Conservation (phyloP, 2,797 vertebrate species). For the Lepus oiostolus region DNA sequence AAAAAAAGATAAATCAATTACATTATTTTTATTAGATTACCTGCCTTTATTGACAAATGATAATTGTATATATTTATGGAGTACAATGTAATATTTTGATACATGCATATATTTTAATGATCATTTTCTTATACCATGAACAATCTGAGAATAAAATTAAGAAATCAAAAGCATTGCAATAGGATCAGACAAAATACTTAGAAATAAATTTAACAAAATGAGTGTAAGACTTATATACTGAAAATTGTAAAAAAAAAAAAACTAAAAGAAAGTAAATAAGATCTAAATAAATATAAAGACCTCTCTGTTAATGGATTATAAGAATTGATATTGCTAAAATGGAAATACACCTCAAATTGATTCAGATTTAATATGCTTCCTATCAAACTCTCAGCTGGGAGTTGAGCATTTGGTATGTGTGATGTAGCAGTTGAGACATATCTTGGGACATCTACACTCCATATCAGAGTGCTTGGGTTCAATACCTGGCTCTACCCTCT, state of each 20-base stretch:
- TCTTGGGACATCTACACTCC: too few species aligned
- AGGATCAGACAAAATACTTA: conserved; percentile 13
- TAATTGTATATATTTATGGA: too few species aligned
- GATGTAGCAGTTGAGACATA: too few species aligned
- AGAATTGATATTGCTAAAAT: conserved; percentile 43
- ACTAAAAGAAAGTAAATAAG: conserved; percentile 41
- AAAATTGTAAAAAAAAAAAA: conserved; percentile 10
- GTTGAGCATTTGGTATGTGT: too few species aligned
- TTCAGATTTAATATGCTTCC: conserved; percentile 15
- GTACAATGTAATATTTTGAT: background rate
- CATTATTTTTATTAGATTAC: too few species aligned
- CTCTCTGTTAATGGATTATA: background rate
- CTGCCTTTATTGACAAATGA: too few species aligned
- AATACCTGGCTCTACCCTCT: too few species aligned
- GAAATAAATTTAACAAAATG: conserved; percentile 33
- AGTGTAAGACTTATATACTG: background rate
- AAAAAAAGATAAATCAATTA: too few species aligned
- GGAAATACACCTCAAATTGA: conserved; percentile 10
- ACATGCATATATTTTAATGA: background rate
- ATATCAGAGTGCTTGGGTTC: too few species aligned
- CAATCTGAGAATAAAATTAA: conserved; percentile 33
- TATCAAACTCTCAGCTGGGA: conserved; percentile 21
- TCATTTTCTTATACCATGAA: background rate
- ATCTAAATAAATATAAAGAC: conserved; percentile 24
- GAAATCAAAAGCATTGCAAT: conserved; percentile 17